A percentile compares a stretch with the other conserved stretches of the same genome.
phyloP scores from a whole-genome alignment of 2,113 vertebrate genomes.

The Pelvicachromis taeniatus region DNA sequence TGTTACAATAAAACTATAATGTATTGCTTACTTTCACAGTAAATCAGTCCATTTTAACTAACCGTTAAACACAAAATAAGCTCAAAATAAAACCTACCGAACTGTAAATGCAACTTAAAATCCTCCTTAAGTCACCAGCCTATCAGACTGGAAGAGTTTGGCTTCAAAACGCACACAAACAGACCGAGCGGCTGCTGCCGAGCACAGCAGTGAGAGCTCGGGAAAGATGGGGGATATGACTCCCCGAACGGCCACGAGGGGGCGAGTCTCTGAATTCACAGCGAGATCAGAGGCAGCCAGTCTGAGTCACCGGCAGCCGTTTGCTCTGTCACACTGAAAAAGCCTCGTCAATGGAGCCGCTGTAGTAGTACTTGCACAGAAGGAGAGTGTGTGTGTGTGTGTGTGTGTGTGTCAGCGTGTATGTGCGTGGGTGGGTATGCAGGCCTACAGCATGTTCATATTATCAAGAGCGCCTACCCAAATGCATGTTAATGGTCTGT shows the following conservation, averaged over 20 bases:
- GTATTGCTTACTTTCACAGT: neutral
- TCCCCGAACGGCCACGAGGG: conserved; percentile 41
- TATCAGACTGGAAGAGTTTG: neutral
- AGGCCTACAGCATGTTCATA: conserved; percentile 5
- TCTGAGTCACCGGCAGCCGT: conserved; percentile 64
- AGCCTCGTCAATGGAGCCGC: conserved; percentile 69
- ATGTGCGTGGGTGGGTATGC: conserved; percentile 27
- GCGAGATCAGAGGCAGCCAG: conserved; percentile 47
- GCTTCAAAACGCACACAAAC: neutral
- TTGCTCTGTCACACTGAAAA: conserved; percentile 48
- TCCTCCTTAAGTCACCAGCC: neutral
- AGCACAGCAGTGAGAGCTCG: neutral
- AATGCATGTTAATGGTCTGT: conserved; percentile 36
- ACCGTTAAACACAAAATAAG: too few species aligned
- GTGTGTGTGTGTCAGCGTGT: neutral
- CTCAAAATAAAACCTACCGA: neutral
- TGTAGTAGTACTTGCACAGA: conserved; percentile 62
- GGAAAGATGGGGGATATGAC: neutral
- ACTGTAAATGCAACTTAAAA: neutral
- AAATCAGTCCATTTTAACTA: neutral
- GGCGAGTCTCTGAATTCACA: conserved; percentile 27
- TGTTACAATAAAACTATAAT: neutral
- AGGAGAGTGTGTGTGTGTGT: conserved; percentile 23
- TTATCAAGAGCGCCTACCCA: conserved; percentile 25
- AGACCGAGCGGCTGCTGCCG: neutral